Conservation (phyloP, 2,797 vertebrate species). For the Acestrorhynchus altus region DNA sequence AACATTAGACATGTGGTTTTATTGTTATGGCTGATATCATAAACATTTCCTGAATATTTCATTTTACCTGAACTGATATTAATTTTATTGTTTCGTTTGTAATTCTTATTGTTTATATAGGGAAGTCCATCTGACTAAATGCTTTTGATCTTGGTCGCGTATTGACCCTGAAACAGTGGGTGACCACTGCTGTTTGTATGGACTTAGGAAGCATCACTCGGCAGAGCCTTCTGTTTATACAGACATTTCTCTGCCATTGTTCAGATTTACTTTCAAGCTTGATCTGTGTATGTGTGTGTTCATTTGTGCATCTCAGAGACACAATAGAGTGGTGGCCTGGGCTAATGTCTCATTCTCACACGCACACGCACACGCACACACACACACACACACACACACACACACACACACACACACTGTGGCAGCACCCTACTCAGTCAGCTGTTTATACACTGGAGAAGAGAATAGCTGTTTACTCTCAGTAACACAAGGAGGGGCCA, state of each 20-base stretch:
- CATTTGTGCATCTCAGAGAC: constrained; percentile 1
- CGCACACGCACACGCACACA: not conserved
- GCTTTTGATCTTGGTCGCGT: not conserved
- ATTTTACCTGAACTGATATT: no score
- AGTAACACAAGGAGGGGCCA: constrained; percentile 2
- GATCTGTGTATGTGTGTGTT: not conserved
- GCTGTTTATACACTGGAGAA: constrained; percentile 28
- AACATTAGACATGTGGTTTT: no score
- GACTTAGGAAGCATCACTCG: not conserved
- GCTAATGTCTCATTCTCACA: not conserved
- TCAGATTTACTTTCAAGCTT: not conserved
- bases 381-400: not conserved
- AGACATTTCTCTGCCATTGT: not conserved
- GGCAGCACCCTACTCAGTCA: constrained; percentile 18
- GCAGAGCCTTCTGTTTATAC: not conserved
- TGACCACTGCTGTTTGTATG: no score
- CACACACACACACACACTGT: not conserved
- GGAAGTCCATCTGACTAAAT: not conserved
- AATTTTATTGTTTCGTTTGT: no score
- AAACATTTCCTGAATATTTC: no score
- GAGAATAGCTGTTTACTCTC: constrained; percentile 10
- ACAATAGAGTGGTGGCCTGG: not conserved
- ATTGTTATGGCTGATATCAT: no score
- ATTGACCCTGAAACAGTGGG: not conserved
- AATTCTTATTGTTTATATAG: not conserved